Conservation (phyloP, 2,113 vertebrate genomes). For the Mastomys coucha region DNA sequence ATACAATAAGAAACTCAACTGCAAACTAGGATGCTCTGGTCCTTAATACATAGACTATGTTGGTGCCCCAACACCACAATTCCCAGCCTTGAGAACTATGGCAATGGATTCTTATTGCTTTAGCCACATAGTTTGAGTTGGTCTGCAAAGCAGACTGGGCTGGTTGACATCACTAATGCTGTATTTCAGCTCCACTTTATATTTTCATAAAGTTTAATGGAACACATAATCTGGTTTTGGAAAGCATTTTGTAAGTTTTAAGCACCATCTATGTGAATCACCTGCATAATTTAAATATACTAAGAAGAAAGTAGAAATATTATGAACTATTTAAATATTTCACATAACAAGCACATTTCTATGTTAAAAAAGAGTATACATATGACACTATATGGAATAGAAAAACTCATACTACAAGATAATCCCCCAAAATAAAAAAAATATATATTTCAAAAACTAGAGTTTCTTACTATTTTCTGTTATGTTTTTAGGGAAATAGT, state of each 20-base stretch:
- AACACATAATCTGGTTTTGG: constrained; percentile 1
- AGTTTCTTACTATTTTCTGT: neutral
- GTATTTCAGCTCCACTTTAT: neutral
- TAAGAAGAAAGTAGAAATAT: constrained; percentile 15
- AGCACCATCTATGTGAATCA: neutral
- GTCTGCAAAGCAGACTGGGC: neutral
- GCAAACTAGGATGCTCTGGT: neutral
- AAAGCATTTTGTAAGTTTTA: constrained; percentile 13
- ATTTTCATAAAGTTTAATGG: constrained; percentile 42
- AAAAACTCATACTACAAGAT: neutral
- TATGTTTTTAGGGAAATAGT: constrained; percentile 13
- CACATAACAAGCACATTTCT: neutral
- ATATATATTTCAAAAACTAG: neutral
- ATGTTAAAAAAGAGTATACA: neutral
- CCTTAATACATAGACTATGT: neutral
- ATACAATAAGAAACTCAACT: neutral
- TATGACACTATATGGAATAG: constrained; percentile 38
- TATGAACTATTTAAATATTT: constrained; percentile 35
- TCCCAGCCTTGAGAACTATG: neutral
- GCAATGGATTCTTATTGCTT: neutral
- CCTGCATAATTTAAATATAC: constrained; percentile 13
- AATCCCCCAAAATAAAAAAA: neutral
- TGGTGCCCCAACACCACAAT: neutral
- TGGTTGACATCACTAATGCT: neutral
- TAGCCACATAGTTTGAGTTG: neutral